Evolutionary conservation across 1,140 invertebrate genomes (phyloP).

Genomic region (Trichonephila clavipes): DNA sequence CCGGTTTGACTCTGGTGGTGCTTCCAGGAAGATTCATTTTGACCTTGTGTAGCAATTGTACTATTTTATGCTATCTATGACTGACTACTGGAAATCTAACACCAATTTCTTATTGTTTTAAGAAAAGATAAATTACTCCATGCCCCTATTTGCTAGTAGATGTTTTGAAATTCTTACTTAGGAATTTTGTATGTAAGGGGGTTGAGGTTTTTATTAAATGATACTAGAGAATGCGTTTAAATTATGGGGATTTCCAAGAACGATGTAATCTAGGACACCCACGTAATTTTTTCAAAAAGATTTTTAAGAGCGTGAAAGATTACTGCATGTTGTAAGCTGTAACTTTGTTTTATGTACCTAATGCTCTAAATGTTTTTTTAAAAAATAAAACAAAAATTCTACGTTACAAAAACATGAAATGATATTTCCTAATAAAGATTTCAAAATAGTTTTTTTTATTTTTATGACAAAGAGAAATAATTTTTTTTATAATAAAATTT

Average conservation of each 20-base stretch:
- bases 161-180: not conserved
- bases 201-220: not conserved
- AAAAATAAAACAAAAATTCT: not conserved
- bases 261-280: not conserved
- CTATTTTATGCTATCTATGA: slow-evolving; percentile 2
- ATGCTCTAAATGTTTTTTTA: not conserved
- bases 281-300: too few relatives aligned
- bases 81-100: slow-evolving; percentile 37
- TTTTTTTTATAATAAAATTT: too few relatives aligned
- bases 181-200: not conserved
- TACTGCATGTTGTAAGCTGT: not conserved
- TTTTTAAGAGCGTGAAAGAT: too few relatives aligned
- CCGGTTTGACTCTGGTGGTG: slow-evolving; percentile 43
- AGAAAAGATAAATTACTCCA: slow-evolving; percentile 9
- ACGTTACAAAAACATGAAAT: not conserved
- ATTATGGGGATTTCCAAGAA: not conserved
- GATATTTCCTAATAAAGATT: not conserved
- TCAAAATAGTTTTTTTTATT: too few relatives aligned
- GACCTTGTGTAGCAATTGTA: slow-evolving; percentile 26
- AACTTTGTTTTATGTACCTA: not conserved
- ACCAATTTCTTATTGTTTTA: slow-evolving; percentile 24
- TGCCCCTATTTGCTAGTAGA: not conserved
- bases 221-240: not conserved
- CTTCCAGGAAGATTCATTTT: slow-evolving; percentile 45
- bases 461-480: too few relatives aligned